A percentile compares a stretch with the other conserved stretches of the same genome.
Evolutionary conservation across 2,113 vertebrate species (phyloP).

Genomic region (Labeo catla): DNA sequence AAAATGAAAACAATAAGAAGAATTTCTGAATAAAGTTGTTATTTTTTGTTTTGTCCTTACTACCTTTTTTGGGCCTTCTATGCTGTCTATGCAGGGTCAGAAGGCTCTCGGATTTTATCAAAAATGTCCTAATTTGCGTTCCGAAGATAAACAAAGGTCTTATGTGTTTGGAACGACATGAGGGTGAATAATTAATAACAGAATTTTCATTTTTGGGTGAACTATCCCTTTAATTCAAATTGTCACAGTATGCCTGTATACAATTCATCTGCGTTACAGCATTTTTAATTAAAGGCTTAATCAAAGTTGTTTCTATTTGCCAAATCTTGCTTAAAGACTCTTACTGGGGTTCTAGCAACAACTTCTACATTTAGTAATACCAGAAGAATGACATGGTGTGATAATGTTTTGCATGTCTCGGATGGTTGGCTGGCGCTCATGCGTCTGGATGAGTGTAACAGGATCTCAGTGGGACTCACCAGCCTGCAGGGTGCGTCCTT

Average conservation of each 20-base stretch:
- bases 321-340: not conserved
- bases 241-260: not conserved
- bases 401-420: constrained; percentile 1
- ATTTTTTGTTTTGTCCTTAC: too few relatives aligned
- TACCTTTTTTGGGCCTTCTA: too few relatives aligned
- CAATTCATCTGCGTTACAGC: not conserved
- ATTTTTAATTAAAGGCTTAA: not conserved
- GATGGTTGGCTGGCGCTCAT: not conserved
- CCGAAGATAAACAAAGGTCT: too few relatives aligned
- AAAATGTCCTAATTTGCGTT: too few relatives aligned
- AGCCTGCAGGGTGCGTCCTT: constrained; percentile 84
- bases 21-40: too few relatives aligned
- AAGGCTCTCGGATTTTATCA: too few relatives aligned
- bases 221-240: not conserved
- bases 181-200: too few relatives aligned
- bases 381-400: not conserved
- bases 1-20: too few relatives aligned
- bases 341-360: not conserved
- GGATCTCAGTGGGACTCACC: constrained; percentile 73
- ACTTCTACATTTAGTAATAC: not conserved
- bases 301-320: not conserved
- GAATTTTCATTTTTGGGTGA: too few relatives aligned
- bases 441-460: not conserved
- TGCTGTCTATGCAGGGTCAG: too few relatives aligned
- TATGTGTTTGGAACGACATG: too few relatives aligned